These are phyloP conservation scores for Eilema griseolum DNA, from an alignment of 2,888 invertebrate genomes.

Conservation along the genomic window DNA sequence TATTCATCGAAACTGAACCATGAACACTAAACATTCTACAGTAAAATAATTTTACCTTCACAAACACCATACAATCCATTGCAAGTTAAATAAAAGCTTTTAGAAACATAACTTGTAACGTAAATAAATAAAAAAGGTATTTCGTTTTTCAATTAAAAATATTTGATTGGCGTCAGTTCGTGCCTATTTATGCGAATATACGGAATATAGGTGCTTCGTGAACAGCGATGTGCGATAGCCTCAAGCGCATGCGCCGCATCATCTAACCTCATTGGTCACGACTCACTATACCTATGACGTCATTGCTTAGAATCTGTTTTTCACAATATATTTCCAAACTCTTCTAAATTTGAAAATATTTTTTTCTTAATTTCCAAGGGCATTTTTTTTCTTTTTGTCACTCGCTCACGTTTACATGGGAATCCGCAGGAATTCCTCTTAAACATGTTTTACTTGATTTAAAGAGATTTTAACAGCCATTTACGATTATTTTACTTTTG, in stretches of 20 bases:
- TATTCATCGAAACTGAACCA: background rate
- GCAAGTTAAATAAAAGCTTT: background rate
- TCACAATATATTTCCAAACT: background rate
- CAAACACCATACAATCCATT: background rate
- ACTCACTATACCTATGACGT: conserved; percentile 45
- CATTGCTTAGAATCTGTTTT: conserved; percentile 30
- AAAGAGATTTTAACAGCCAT: no score
- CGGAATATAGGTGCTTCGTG: conserved; percentile 40
- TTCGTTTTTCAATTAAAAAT: background rate
- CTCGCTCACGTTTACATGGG: no score
- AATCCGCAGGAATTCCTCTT: no score
- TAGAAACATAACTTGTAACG: background rate
- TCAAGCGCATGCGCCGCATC: conserved; percentile 35
- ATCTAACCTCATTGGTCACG: conserved; percentile 44
- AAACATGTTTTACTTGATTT: no score
- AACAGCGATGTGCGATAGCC: conserved; percentile 39
- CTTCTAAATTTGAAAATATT: background rate
- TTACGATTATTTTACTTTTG: no score
- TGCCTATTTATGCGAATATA: background rate
- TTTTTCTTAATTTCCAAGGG: background rate
- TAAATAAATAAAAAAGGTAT: background rate
- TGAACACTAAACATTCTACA: background rate
- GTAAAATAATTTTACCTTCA: no score
- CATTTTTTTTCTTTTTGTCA: no score
- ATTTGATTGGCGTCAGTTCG: conserved; percentile 6